Evolutionary conservation across 2,888 invertebrate genomes (phyloP).

Genomic region (Ctenicera cuprea): DNA sequence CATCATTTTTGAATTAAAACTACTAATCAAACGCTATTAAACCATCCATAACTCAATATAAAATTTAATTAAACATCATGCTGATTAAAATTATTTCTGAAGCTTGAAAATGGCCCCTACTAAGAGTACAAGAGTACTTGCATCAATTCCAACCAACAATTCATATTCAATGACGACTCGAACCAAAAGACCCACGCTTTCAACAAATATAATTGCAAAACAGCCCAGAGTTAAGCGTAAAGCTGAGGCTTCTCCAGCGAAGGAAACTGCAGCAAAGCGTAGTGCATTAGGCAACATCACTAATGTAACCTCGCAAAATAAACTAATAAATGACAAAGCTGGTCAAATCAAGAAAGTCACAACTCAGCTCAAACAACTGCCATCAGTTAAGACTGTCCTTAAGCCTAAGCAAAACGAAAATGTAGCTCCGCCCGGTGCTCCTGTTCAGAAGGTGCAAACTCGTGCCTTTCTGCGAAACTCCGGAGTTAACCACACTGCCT

Average conservation of each 20-base stretch:
- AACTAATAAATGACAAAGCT: conserved; percentile 57
- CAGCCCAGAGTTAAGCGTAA: conserved; percentile 82
- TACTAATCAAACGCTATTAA: background rate
- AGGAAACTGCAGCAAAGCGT: conserved; percentile 84
- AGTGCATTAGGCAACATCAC: conserved; percentile 92
- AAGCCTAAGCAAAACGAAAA: conserved; percentile 71
- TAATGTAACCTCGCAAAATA: conserved; percentile 76
- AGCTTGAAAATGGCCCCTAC: conserved; percentile 77
- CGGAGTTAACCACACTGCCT: conserved; percentile 66
- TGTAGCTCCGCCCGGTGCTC: conserved; percentile 65
- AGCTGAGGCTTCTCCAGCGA: conserved; percentile 86
- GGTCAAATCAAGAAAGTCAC: conserved; percentile 73
- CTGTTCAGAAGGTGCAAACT: conserved; percentile 65
- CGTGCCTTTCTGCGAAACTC: conserved; percentile 64
- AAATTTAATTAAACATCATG: background rate
- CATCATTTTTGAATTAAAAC: background rate
- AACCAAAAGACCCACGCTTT: conserved; percentile 68
- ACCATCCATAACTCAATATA: background rate
- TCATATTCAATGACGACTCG: conserved; percentile 77
- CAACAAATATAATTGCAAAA: conserved; percentile 63
- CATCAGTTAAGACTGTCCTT: conserved; percentile 67
- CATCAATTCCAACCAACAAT: conserved; percentile 65
- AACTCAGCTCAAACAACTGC: conserved; percentile 64
- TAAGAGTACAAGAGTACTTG: conserved; percentile 75
- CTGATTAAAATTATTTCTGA: background rate